Base-by-base conservation (phyloP, 2,888 invertebrate species). In the Dromius quadrimaculatus region DNA sequence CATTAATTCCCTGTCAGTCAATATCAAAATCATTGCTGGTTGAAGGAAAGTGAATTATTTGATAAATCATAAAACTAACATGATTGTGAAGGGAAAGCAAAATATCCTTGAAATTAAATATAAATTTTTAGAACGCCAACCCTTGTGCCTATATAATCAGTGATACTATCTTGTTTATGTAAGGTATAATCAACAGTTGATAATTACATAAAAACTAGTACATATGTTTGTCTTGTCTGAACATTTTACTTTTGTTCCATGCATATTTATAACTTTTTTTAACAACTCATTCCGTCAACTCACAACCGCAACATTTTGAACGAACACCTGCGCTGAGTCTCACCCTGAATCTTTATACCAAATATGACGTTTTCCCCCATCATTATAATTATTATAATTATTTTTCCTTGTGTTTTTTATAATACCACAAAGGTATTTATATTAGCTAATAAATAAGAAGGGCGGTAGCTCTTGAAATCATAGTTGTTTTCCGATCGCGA, bases 281-380 rank as follows among this genome's bases (percentile, higher is more conserved):
- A 54, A 28, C 28, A 54, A 23, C 28, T 28, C 50, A 50, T 50
- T 50, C 47, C 50, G 2, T 41, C 41, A 41, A 23, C 15, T 15
- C 28, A 28, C 28, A 54, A 54, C 50, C 50, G 50, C 50, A 54
- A 54, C 50, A 54, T 11, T 28, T 54, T 13, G 50, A 8, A 13
- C 15, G 50, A 54, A 54, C 50, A 54, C 50, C 50, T 54, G 50
- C 50, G 23, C 13, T 28, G 15, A 8, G 32, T 28, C 28, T 54
- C 50, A 54, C 50, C 50, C 50, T 54, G 50, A 54, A 54, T 54
- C 50, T 54, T 54, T 9, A 54, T 13, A 23, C 28, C 50, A 23
- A 54, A 54, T 54, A 54, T 54, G 50, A 54, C 13, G 28, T 54
- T 54, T 54, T 28, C 28, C 28, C 23, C 50, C 50, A 54, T 15